phyloP scores from a whole-genome alignment of 2,113 vertebrate species.

The Platysteira castanea region DNA sequence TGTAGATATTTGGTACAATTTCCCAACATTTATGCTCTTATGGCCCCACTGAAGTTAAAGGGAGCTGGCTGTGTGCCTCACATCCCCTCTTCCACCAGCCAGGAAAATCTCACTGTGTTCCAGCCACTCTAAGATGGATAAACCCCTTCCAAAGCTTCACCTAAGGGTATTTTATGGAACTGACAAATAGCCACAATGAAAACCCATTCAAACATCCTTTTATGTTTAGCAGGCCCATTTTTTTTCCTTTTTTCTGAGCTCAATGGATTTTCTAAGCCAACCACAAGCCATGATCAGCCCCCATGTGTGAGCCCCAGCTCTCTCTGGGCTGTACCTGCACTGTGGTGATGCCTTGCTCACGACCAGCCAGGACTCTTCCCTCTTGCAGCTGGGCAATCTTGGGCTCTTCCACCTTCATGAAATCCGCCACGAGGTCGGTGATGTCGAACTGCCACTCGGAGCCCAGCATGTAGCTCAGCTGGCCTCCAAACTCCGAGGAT shows the following conservation, averaged over 20 bases:
- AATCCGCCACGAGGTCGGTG: constrained; percentile 87
- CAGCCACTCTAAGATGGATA: neutral
- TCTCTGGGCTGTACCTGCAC: constrained; percentile 79
- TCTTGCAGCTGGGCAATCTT: constrained; percentile 83
- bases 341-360: constrained; percentile 88
- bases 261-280: neutral
- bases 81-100: neutral
- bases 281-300: neutral
- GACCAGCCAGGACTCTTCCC: constrained; percentile 84
- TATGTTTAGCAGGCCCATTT: neutral
- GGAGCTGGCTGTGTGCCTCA: neutral
- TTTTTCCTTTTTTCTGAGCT: neutral
- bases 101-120: neutral
- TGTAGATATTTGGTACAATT: neutral
- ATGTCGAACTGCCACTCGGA: constrained; percentile 95
- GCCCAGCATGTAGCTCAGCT: constrained; percentile 87
- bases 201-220: neutral
- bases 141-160: neutral
- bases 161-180: neutral
- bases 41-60: neutral
- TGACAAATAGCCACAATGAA: neutral
- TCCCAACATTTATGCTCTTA: neutral
- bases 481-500: constrained; percentile 76
- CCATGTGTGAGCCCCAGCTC: neutral
- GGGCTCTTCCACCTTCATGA: constrained; percentile 91